phyloP scores from a whole-genome alignment of 2,888 invertebrate species.

The Diaphora mendica region DNA sequence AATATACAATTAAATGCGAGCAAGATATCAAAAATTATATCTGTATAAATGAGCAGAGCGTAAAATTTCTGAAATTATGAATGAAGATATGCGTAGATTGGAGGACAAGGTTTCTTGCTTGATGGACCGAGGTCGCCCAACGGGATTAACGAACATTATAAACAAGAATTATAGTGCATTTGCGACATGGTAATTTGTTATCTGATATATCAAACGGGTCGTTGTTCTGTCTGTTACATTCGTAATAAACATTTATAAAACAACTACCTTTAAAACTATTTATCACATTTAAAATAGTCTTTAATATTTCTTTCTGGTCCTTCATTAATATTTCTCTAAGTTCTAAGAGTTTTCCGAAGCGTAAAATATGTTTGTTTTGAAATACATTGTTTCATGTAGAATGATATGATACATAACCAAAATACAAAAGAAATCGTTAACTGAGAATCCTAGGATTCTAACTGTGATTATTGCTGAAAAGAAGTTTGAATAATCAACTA shows the following conservation, averaged over 20 bases:
- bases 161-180: slow-evolving; percentile 45
- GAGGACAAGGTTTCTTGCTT: slow-evolving; percentile 43
- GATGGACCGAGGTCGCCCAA: slow-evolving; percentile 46
- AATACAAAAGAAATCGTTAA: not conserved
- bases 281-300: slow-evolving; percentile 20
- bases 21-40: slow-evolving; percentile 35
- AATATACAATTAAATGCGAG: slow-evolving; percentile 28
- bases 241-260: slow-evolving; percentile 30
- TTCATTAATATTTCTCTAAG: slow-evolving; percentile 29
- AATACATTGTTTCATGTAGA: not conserved
- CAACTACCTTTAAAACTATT: slow-evolving; percentile 17
- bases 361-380: not conserved
- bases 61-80: slow-evolving; percentile 42
- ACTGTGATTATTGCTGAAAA: not conserved
- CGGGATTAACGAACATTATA: slow-evolving; percentile 35
- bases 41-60: slow-evolving; percentile 5
- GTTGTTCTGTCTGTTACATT: slow-evolving; percentile 37
- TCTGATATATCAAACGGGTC: slow-evolving; percentile 37
- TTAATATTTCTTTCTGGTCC: no score
- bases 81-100: slow-evolving; percentile 42
- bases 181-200: slow-evolving; percentile 46
- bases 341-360: not conserved
- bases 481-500: not conserved
- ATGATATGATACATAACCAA: not conserved
- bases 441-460: not conserved